Evolutionary conservation across 92 coral and sea anemone genomes (phyloP).

Genomic region (Zoanthus sansibaricus): DNA sequence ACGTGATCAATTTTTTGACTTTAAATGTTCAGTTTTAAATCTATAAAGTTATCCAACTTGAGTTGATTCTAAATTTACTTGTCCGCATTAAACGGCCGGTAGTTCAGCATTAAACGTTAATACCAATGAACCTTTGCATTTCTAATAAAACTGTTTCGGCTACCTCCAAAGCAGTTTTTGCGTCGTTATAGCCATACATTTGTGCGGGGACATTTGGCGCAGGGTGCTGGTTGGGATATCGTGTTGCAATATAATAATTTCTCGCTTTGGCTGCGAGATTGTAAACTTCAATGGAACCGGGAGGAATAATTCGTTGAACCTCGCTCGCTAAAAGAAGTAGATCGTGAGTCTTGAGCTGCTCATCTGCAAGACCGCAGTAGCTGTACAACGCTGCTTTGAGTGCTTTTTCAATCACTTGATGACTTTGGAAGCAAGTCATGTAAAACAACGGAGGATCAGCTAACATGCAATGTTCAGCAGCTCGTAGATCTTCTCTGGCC

Average conservation of each 20-base stretch:
- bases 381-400: slow-evolving; percentile 85
- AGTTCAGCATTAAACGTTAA: slow-evolving; percentile 5
- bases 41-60: too few relatives aligned
- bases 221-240: slow-evolving; percentile 80
- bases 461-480: slow-evolving; percentile 61
- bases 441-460: slow-evolving; percentile 64
- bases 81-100: too few relatives aligned
- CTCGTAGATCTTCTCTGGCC: slow-evolving; percentile 80
- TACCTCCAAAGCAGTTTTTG: slow-evolving; percentile 62
- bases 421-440: slow-evolving; percentile 85
- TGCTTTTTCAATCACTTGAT: slow-evolving; percentile 88
- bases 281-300: slow-evolving; percentile 58
- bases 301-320: slow-evolving; percentile 61
- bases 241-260: slow-evolving; percentile 71
- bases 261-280: slow-evolving; percentile 62
- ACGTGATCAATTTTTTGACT: too few relatives aligned
- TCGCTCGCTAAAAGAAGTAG: slow-evolving; percentile 64
- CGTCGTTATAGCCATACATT: slow-evolving; percentile 67
- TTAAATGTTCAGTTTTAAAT: too few relatives aligned
- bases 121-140: slow-evolving; percentile 68
- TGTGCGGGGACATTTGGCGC: slow-evolving; percentile 76
- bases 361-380: slow-evolving; percentile 75
- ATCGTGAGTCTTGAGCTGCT: slow-evolving; percentile 84
- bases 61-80: too few relatives aligned
- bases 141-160: slow-evolving; percentile 56